Evolutionary conservation across 1,140 invertebrate genomes (phyloP).

Genomic region (Chironomus striatipennis): DNA sequence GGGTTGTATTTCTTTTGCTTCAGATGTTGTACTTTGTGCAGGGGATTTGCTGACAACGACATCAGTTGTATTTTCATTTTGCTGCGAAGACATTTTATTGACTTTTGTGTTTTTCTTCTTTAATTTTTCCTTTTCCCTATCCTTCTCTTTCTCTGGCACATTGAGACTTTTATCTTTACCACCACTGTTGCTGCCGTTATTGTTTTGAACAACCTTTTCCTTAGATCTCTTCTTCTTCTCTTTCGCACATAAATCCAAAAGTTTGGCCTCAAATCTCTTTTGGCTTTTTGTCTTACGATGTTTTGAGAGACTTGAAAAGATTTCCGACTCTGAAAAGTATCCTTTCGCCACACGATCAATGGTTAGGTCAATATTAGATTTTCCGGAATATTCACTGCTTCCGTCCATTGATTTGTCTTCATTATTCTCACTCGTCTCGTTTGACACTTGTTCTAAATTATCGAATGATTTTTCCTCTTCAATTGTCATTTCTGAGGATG

Average conservation of each 20-base stretch:
- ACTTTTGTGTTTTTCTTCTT: background rate
- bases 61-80: too few species aligned
- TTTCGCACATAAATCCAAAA: background rate
- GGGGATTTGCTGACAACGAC: too few species aligned
- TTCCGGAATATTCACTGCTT: slow-evolving; percentile 31
- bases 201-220: background rate
- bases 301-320: slow-evolving; percentile 25
- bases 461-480: too few species aligned
- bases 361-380: slow-evolving; percentile 30
- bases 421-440: slow-evolving; percentile 26
- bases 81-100: background rate
- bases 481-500: background rate
- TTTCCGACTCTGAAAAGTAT: slow-evolving; percentile 39
- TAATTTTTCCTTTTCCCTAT: background rate
- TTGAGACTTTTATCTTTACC: background rate
- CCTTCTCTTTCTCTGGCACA: background rate
- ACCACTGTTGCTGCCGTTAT: background rate
- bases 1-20: too few species aligned
- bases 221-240: background rate
- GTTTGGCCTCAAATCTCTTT: slow-evolving; percentile 19
- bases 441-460: slow-evolving; percentile 22
- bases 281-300: slow-evolving; percentile 25
- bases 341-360: slow-evolving; percentile 31
- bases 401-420: slow-evolving; percentile 29
- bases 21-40: too few species aligned